Base-by-base conservation (phyloP, 2,888 invertebrate species). In the Diadegma fenestrale region DNA sequence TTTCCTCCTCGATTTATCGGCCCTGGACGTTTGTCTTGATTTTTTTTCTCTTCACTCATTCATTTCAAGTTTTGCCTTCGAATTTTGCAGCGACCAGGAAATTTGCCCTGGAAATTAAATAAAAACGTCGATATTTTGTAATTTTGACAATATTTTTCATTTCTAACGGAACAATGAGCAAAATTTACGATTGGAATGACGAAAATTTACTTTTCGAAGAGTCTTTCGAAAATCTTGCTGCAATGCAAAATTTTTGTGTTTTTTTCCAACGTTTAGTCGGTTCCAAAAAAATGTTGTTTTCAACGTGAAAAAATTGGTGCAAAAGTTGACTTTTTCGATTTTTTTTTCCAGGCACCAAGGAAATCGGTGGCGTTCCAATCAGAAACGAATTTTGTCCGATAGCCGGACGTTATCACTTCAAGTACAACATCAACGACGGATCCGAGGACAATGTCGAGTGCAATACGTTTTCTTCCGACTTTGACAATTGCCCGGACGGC, bases 301-400 rank as follows among this genome's bases (percentile, higher is more conserved):
- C n/a, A n/a, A n/a, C n/a, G n/a, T n/a, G n/a, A n/a, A n/a, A n/a
- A n/a, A n/a, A n/a, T n/a, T n/a, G n/a, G n/a, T n/a, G n/a, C n/a
- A n/a, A n/a, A n/a, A n/a, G n/a, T n/a, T n/a, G n/a, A n/a, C n/a
- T n/a, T 26, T 22, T 69, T 66, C 12, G 5, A 14, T 68, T 17
- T 4, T 5, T 68, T 8, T 19, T 30, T 76, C 80, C 89, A 95
- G 95, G 95, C 92, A 95, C 94, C 17, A 94, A 94, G 90, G 95
- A 95, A 85, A 92, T 94, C 58, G 94, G 94, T 66, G 95, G 95
- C 2, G 91, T 92, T 61, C 92, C 94, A 45, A 95, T 95, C 45
- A 94, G 94, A 58, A 95, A 95, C 86, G 95, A 95, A 88, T 96
- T 95, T 90, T 96, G 96, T 86, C 96, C 96, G 17, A 95, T 96